Evolutionary conservation across 2,113 vertebrate species (phyloP), one percentile per base, ranked within the genome.

Genomic region (Aptenodytes patagonicus): DNA sequence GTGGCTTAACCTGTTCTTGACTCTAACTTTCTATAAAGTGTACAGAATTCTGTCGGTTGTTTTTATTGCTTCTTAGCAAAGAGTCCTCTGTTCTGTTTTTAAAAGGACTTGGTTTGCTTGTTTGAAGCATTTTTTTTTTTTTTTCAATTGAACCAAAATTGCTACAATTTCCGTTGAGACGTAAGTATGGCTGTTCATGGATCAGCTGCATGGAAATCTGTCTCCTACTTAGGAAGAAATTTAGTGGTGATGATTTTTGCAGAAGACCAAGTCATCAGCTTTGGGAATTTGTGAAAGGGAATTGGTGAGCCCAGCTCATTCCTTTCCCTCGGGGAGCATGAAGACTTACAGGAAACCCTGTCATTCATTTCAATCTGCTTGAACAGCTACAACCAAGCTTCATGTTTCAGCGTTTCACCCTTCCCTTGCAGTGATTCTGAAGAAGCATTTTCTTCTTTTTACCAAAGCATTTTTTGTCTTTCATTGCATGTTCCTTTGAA

Each of bases 251-350:
- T 5, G 15, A 17, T 32, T 82, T 91, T 72, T 91, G 42, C 64
- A 64, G 42, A 83, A 77, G 64, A 64, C 18, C 47, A 62, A 84
- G 17, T 83, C 77, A 70, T 47, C 44, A 76, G 44, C n/a, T 78
- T 24, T 51, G 52, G 42, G 12, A 58, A 87, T 42, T 22, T 82
- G 44, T 31, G 38, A 42, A 69, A 38, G 32, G 24, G 28, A 73
- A 82, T 28, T 3, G 2, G 19, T 71, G 54, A 79, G 17, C 17
- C 24, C 2, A 1, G 47, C 52, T 94, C 57, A 47, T 7, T 64
- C 16, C 32, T 69, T 34, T 85, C 44, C 52, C 52, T 38, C 0
- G 0, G 61, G 38, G 42, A 75, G 24, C 32, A 46, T 0, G 1
- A 87, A 58, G 66, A 38, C n/a, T 80, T 58, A 42, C 0, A 4